Evolutionary conservation across 1,140 invertebrate species (phyloP).

Genomic region (Lordiphosa collinella): DNA sequence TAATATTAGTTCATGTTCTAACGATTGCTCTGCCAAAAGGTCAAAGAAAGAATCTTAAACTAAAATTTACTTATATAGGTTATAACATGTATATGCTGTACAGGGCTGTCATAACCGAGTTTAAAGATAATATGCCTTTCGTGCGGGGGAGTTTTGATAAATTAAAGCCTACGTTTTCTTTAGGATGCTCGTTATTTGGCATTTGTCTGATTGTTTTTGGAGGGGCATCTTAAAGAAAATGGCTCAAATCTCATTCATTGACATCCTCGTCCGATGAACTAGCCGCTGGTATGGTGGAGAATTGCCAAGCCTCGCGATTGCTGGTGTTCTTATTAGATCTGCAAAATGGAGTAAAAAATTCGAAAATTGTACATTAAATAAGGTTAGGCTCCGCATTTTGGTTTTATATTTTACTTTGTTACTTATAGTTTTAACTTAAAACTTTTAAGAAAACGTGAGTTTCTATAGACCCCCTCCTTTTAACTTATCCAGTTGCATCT

Average conservation of each 20-base stretch:
- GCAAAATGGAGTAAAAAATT: background rate
- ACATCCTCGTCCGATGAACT: conserved; percentile 80
- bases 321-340: conserved; percentile 80
- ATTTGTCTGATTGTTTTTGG: conserved; percentile 6
- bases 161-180: conserved; percentile 65
- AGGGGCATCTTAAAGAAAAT: conserved; percentile 77
- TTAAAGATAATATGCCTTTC: conserved; percentile 5
- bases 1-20: no score
- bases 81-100: no score
- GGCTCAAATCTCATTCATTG: conserved; percentile 79
- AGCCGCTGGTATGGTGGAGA: conserved; percentile 84
- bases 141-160: background rate
- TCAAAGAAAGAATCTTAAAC: no score
- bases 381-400: no score
- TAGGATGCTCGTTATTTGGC: conserved; percentile 49
- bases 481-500: no score
- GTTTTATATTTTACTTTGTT: no score
- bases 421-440: no score
- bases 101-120: no score
- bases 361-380: background rate
- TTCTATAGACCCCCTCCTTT: no score
- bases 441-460: no score
- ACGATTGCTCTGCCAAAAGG: no score
- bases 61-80: no score
- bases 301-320: conserved; percentile 83